Evolutionary conservation across 1,140 invertebrate species (phyloP), one percentile per base, ranked within the genome.

Genomic region (Conopomorpha cramerella): DNA sequence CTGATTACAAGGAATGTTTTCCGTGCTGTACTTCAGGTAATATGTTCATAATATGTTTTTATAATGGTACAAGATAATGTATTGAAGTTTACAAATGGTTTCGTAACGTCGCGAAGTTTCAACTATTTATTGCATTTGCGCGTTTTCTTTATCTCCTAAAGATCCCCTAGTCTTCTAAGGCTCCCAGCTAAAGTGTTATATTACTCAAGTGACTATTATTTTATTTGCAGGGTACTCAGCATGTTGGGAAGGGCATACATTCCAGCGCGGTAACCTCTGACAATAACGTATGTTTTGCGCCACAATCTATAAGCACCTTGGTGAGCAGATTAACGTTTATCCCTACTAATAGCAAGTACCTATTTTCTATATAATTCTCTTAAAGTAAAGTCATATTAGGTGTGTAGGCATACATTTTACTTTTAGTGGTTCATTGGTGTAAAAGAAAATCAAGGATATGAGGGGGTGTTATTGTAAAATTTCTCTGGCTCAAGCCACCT

Each of bases 281-380:
- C 30, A 66, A 60, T 72, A 71, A 66, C 43, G 70, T 74, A 74
- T 55, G 70, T 74, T 66, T 50, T 45, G 60, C 65, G 41, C 59
- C 59, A 43, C 45, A 53, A 25, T 45, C 51, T 36, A 53, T 63
- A 51, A 63, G 58, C 49, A 57, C 55, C 49, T 40, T 68, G 70
- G 70, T 76, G 70, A 76, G 70, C 28, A 57, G 50, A 70, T 67
- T 76, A 76, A 76, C 67, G 46, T 39, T 44, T 3, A 3, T 30
- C 3, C 3, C 31, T 43, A 74, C 70, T 74, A 74, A 74, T 70
- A 41, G 13, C 48, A 36, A 43, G 16, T 36, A 38, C 25, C 31
- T 8, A 32, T 35, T n/a, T n/a, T n/a, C n/a, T n/a, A n/a, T n/a
- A n/a, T n/a, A n/a, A n/a, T n/a, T n/a, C n/a, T n/a, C n/a, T n/a